Base-by-base conservation (phyloP, 2,888 invertebrate species). In the Diplolepis rosae region DNA sequence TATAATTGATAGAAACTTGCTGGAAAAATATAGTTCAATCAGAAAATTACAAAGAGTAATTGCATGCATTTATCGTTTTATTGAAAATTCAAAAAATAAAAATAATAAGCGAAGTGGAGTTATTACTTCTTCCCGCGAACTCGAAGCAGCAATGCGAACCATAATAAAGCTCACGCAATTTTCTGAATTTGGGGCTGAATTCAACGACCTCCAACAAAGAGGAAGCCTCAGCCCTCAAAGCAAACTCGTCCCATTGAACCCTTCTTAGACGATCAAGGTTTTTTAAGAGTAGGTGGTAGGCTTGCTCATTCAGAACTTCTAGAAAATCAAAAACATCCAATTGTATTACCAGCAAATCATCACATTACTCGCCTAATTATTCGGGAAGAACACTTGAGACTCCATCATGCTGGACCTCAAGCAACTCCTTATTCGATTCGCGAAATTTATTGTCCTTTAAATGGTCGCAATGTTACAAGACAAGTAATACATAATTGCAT, bases 321-420 rank as follows among this genome's bases (percentile, higher is more conserved):
- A n/a, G n/a, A n/a, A n/a, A n/a, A n/a, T n/a, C n/a, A n/a, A n/a
- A n/a, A n/a, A n/a, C n/a, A n/a, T n/a, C n/a, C n/a, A n/a, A n/a
- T n/a, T n/a, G n/a, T n/a, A n/a, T n/a, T n/a, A n/a, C n/a, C n/a
- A n/a, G n/a, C n/a, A n/a, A n/a, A n/a, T n/a, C n/a, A n/a, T n/a
- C n/a, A n/a, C n/a, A n/a, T n/a, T n/a, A n/a, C n/a, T n/a, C n/a
- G n/a, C n/a, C n/a, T n/a, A n/a, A n/a, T n/a, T n/a, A n/a, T n/a
- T n/a, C n/a, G n/a, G n/a, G n/a, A n/a, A n/a, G n/a, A n/a, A n/a
- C n/a, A n/a, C n/a, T n/a, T n/a, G n/a, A n/a, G n/a, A 4, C 56
- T 73, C 48, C 42, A 77, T 11, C 81, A 81, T 66, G 70, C 75
- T 0, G 80, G 81, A 13, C 30, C 65, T 18, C 81, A 79, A 73